Base-by-base conservation (phyloP, 2,888 invertebrate genomes). In the Cantharis flavilabris region DNA sequence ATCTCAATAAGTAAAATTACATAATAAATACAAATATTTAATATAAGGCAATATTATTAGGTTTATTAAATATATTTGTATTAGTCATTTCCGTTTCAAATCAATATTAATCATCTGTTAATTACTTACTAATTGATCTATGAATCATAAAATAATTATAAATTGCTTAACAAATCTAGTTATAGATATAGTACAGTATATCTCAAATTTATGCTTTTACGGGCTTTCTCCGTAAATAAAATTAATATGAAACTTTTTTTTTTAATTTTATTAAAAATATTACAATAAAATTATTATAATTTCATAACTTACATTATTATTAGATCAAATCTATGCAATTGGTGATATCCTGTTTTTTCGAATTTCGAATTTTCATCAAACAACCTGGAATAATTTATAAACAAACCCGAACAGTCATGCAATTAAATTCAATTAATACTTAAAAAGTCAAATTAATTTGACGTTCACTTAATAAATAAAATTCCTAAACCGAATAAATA, bases 1-100 rank as follows among this genome's bases (percentile, higher is more conserved):
- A 77, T 74, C 71, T 77, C 67, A 71, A 70, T 65, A 62, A 67
- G 62, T 69, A 69, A 30, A 62, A 70, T 28, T 70, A 30, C 28
- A 16, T 28, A n/a, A 26, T 28, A 33, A 70, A 23, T 69, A 69
- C 70, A 65, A 23, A 23, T 65, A 20, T 20, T 65, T 18, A 18
- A 23, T 23, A 65, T 65, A 65, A 65, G 49, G 49, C 49, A 49
- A 49, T 49, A 49, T 49, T 67, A 14, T 67, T 23, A 67, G 65
- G 65, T 67, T 67, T 67, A 67, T 67, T 23, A 23, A 67, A 67
- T 67, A 67, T 67, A 67, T 67, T 67, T 67, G 23, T 67, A 67
- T 67, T 67, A 67, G 65, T 26, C 11, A 64, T 11, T 67, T 67
- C n/a, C 26, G 11, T 67, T 67, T 67, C 23, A 23, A 67, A 11